Base-by-base conservation (phyloP, 2,113 vertebrate species). In the Mus pahari region DNA sequence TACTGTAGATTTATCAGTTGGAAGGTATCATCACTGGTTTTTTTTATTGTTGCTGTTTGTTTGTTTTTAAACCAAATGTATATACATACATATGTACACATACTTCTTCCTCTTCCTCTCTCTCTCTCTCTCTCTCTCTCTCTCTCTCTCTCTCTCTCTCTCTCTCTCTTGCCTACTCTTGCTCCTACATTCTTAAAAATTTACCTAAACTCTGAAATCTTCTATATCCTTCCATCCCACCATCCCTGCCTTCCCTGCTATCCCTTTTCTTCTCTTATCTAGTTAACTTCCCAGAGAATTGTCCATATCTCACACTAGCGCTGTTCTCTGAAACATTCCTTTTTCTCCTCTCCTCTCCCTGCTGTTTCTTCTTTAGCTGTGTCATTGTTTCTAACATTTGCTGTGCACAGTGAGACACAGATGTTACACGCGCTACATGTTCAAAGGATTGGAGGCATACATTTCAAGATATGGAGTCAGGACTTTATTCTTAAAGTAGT, bases 341-440 rank as follows among this genome's bases (percentile, higher is more conserved):
- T 48, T 24, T 83, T 39, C 42, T 24, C 66, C 14, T 22, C 64
- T 24, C 78, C 11, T 36, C 7, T 9, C 1, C 0, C 0, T 87
- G 39, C 75, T 28, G 16, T 0, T 24, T 4, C 71, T 31, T 7
- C 1, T 74, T 7, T 77, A 19, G 48, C n/a, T 84, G 1, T 8
- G 6, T 22, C 58, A 22, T 75, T 70, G 1, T 36, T n/a, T 9
- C 7, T 31, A 10, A 45, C 31, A 45, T 42, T 42, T 5, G 0
- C 7, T 62, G 7, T 22, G 42, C 45, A 31, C 8, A n/a, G 4
- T 5, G 39, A 14, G 9, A 12, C 33, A 5, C 0, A 4, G 0
- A 0, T 1, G 8, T 2, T 64, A 77, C 0, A 3, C 8, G 5
- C 17, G 5, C n/a, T 2, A 0, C 28, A 11, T 1, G 4, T 42